phyloP scores from a whole-genome alignment of 1,140 invertebrate genomes.

The Campoletis sonorensis region DNA sequence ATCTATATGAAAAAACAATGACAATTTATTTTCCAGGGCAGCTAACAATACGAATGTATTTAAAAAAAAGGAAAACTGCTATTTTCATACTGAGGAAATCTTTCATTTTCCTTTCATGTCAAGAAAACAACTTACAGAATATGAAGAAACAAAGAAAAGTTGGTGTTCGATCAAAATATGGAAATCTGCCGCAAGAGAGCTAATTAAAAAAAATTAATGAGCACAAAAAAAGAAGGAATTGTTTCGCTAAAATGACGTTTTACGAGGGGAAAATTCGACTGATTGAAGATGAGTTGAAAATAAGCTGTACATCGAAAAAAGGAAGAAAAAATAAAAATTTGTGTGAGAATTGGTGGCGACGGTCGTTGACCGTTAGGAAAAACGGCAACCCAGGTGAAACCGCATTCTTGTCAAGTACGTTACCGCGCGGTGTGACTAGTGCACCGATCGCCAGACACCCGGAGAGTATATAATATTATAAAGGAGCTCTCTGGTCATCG shows the following conservation, averaged over 20 bases:
- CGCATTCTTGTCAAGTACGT: constrained; percentile 69
- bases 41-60: no score
- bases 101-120: neutral
- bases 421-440: constrained; percentile 16
- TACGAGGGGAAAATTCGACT: no score
- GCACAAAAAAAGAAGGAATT: neutral
- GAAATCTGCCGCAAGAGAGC: no score
- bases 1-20: no score
- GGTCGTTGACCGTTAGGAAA: constrained; percentile 61
- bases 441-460: neutral
- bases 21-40: no score
- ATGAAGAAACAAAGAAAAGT: no score
- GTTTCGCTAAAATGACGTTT: no score
- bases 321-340: constrained; percentile 1
- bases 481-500: neutral
- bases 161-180: no score
- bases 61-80: no score
- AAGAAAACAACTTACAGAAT: neutral
- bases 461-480: neutral
- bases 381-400: constrained; percentile 62
- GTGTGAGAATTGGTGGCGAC: constrained; percentile 50
- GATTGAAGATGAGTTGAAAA: neutral
- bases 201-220: neutral
- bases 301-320: neutral
- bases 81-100: no score